phyloP scores from a whole-genome alignment of 1,140 invertebrate genomes.

The Odontomachus brunneus region DNA sequence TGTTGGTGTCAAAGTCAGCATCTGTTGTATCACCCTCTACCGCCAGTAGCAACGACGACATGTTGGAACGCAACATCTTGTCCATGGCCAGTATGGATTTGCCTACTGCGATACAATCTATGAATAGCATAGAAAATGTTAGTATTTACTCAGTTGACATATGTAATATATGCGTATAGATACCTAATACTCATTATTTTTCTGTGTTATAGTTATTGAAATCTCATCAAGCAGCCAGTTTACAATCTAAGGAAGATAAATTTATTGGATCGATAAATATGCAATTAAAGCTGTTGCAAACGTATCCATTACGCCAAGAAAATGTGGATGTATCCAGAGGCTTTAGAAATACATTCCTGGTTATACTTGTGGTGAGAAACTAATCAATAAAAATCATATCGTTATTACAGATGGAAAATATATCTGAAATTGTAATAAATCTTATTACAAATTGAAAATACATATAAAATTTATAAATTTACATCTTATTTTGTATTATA shows the following conservation, averaged over 20 bases:
- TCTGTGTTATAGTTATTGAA: conserved; percentile 77
- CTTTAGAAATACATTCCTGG: conserved; percentile 87
- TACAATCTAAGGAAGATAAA: conserved; percentile 90
- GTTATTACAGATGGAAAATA: conserved; percentile 5
- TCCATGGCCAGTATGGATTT: conserved; percentile 90
- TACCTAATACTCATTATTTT: neutral
- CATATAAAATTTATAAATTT: conserved; percentile 24
- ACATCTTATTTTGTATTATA: conserved; percentile 41
- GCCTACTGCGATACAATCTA: conserved; percentile 87
- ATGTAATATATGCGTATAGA: neutral
- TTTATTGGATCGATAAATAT: conserved; percentile 89
- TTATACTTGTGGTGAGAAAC: conserved; percentile 88
- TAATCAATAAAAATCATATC: neutral
- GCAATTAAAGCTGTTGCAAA: conserved; percentile 89
- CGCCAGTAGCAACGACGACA: conserved; percentile 83
- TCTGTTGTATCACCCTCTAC: conserved; percentile 71
- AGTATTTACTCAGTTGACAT: conserved; percentile 63
- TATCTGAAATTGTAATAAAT: no score
- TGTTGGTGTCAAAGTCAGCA: conserved; percentile 78
- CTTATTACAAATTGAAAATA: conserved; percentile 7
- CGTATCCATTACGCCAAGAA: conserved; percentile 81
- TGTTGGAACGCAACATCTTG: conserved; percentile 87
- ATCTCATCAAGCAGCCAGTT: conserved; percentile 82
- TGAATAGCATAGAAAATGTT: conserved; percentile 88
- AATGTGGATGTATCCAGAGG: conserved; percentile 84